Evolutionary conservation across 2,888 invertebrate genomes (phyloP).

Genomic region (Matsumyia berberina): DNA sequence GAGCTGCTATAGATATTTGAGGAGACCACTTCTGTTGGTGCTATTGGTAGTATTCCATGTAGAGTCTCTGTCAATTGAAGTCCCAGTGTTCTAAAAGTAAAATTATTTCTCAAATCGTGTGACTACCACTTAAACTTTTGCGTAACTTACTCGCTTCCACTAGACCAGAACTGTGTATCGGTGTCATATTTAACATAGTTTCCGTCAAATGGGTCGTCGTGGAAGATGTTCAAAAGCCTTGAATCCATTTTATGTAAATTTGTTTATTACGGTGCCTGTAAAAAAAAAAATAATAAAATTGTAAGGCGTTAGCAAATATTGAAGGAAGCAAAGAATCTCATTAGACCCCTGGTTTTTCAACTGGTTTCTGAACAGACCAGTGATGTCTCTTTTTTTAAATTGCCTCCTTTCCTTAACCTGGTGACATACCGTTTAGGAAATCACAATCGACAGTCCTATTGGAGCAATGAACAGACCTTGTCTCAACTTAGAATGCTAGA

Average conservation of each 20-base stretch:
- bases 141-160: constrained; percentile 81
- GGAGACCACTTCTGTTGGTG: constrained; percentile 79
- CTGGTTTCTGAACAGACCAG: too few species aligned
- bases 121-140: neutral
- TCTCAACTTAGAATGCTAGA: too few species aligned
- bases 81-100: constrained; percentile 77
- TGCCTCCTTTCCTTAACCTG: too few species aligned
- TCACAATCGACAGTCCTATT: too few species aligned
- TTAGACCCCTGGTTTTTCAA: too few species aligned
- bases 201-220: constrained; percentile 83
- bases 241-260: constrained; percentile 81
- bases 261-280: constrained; percentile 29
- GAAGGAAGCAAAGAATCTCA: too few species aligned
- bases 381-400: too few species aligned
- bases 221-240: constrained; percentile 82
- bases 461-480: too few species aligned
- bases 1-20: constrained; percentile 69
- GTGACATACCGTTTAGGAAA: too few species aligned
- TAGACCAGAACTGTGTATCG: constrained; percentile 82
- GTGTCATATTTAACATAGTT: constrained; percentile 81
- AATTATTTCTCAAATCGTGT: neutral
- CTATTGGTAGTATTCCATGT: constrained; percentile 82
- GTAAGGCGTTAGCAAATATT: too few species aligned
- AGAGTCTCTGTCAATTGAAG: constrained; percentile 83
- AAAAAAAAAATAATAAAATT: neutral